Evolutionary conservation across 2,113 vertebrate genomes (phyloP), one percentile per base, ranked within the genome.

Genomic region (Pomatorhinus ruficollis): DNA sequence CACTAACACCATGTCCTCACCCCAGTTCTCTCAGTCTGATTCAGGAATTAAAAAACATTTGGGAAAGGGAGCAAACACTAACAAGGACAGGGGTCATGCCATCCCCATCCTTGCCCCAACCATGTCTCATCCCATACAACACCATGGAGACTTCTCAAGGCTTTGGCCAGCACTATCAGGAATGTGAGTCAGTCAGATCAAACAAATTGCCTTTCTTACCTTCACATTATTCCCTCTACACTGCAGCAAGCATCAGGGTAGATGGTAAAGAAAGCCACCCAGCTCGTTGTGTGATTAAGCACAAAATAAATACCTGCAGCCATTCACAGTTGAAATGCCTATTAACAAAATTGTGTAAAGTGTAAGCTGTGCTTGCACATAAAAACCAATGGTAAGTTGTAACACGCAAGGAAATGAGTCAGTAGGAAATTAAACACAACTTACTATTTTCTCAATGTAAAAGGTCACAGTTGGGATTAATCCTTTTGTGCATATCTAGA

Each of bases 361-460:
- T 5, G 16, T 24, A 93, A 91, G 35, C 22, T 52, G 12, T 45
- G 7, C 56, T 83, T 18, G 60, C 56, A 40, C 2, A 6, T 44
- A 64, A 88, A 86, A 94, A 31, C 11, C 65, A n/a, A 10, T 2
- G 44, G 19, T 70, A 35, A 81, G 72, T 74, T 52, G 52, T 20
- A 87, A 71, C 90, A 92, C 0, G n/a, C 64, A 89, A 92, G 77
- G 92, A 86, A 87, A 53, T 78, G 92, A 94, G 72, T 92, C 95
- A 95, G 83, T 27, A 78, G 60, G 40, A 94, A 84, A 86, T 84
- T 20, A 90, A 95, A 75, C 69, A 90, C 23, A 89, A 75, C 6
- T 90, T 65, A 54, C 31, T 70, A 13, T 77, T 87, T 81, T 93
- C 72, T 89, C 82, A 78, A 28, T 1, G 4, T 64, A 61, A 87